Conservation (phyloP, 2,797 vertebrate species). For the Thaleichthys pacificus region DNA sequence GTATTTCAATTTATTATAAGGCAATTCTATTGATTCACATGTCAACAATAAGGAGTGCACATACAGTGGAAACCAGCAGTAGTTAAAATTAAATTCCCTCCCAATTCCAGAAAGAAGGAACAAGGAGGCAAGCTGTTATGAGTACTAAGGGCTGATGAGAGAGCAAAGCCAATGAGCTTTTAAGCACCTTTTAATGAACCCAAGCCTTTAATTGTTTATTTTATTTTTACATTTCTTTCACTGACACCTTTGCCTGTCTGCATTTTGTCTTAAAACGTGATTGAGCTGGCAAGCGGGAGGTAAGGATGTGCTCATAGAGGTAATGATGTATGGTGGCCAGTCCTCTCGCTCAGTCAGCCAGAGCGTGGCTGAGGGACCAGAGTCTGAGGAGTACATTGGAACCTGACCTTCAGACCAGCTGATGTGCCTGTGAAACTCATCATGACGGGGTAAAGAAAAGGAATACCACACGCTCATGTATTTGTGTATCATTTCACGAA, state of each 20-base stretch:
- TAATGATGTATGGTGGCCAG: slow-evolving; percentile 24
- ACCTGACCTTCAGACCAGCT: slow-evolving; percentile 17
- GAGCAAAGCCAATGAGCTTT: slow-evolving; percentile 56
- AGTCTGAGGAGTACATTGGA: slow-evolving; percentile 16
- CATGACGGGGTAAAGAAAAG: too few relatives aligned
- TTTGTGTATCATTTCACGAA: background rate
- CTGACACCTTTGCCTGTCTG: slow-evolving; percentile 26
- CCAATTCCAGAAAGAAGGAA: slow-evolving; percentile 52
- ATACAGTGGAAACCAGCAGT: slow-evolving; percentile 16
- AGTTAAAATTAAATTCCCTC: slow-evolving; percentile 43
- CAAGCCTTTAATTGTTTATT: slow-evolving; percentile 35
- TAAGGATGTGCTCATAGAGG: slow-evolving; percentile 20
- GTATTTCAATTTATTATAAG: slow-evolving; percentile 27
- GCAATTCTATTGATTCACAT: slow-evolving; percentile 22
- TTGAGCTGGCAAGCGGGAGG: slow-evolving; percentile 33
- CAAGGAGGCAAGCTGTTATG: slow-evolving; percentile 31
- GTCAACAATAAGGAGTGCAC: slow-evolving; percentile 27
- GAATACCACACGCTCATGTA: background rate
- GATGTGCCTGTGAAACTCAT: too few relatives aligned
- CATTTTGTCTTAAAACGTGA: slow-evolving; percentile 31
- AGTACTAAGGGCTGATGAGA: slow-evolving; percentile 38
- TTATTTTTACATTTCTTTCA: slow-evolving; percentile 18
- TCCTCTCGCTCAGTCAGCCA: slow-evolving; percentile 30
- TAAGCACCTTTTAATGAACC: slow-evolving; percentile 63
- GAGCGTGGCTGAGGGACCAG: slow-evolving; percentile 12